These are phyloP conservation scores for Nemotelus pantherinus DNA, from an alignment of 2,888 invertebrate genomes.

Conservation along the genomic window DNA sequence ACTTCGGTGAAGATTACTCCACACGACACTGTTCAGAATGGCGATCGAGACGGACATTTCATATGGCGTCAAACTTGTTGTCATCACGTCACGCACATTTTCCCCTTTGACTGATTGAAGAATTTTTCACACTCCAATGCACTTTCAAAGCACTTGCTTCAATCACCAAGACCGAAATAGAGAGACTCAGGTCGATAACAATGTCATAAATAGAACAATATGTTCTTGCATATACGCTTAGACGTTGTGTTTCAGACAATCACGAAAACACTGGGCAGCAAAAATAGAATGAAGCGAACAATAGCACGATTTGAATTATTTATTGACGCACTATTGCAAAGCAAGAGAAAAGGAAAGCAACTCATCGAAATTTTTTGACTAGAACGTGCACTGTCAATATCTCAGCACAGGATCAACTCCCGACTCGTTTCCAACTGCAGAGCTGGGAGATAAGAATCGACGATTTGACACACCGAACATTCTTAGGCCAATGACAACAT, in stretches of 20 bases:
- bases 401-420: constrained; percentile 52
- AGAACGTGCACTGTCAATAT: constrained; percentile 48
- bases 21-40: too few species aligned
- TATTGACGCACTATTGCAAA: constrained; percentile 1
- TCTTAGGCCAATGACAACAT: constrained; percentile 13
- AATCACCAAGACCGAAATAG: constrained; percentile 27
- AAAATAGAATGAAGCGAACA: too few species aligned
- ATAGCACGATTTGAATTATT: too few species aligned
- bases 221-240: not conserved
- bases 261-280: not conserved
- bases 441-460: too few species aligned
- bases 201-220: constrained; percentile 25
- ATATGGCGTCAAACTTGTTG: too few species aligned
- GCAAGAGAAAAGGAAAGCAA: constrained; percentile 11
- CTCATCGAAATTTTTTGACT: constrained; percentile 47
- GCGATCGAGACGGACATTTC: too few species aligned
- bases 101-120: constrained; percentile 26
- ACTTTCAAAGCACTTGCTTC: constrained; percentile 27
- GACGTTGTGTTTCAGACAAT: not conserved
- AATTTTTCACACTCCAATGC: constrained; percentile 36
- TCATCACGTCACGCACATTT: too few species aligned
- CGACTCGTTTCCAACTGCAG: too few species aligned
- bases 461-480: constrained; percentile 40
- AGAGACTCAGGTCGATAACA: constrained; percentile 31
- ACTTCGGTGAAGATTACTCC: too few species aligned